Conservation (phyloP, 2,113 vertebrate genomes). For the Gasterosteus aculeatus region DNA sequence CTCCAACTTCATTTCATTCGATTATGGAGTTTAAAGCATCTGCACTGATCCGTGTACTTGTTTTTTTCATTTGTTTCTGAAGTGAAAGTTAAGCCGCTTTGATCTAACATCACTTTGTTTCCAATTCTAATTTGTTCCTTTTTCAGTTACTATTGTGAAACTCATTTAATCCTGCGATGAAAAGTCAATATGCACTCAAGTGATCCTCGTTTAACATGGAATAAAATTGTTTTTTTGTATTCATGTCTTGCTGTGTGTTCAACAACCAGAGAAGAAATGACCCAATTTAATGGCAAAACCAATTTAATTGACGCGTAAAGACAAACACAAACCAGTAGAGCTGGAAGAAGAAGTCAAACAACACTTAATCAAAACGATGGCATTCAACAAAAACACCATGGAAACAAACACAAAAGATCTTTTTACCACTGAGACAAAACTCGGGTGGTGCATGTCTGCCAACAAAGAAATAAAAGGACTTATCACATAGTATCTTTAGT, state of each 20-base stretch:
- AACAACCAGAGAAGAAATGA: neutral
- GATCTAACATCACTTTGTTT: neutral
- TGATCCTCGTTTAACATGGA: neutral
- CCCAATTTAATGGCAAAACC: conserved; percentile 14
- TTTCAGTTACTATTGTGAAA: neutral
- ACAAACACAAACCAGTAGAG: neutral
- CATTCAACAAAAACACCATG: neutral
- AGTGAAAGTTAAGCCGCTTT: neutral
- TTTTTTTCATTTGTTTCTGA: conserved; percentile 8
- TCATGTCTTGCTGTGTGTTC: neutral
- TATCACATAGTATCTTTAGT: neutral
- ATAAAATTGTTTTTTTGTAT: conserved; percentile 10
- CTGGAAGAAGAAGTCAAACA: neutral
- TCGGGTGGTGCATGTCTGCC: neutral
- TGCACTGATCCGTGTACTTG: neutral
- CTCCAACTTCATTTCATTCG: neutral
- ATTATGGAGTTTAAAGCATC: neutral
- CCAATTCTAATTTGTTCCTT: no score
- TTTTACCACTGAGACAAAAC: neutral
- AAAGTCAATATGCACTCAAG: neutral
- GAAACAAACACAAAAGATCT: neutral
- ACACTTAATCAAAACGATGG: neutral
- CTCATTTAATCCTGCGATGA: neutral
- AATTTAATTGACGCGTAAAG: conserved; percentile 29
- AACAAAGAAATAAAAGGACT: neutral